Conservation (phyloP, 2,888 invertebrate species). For the Eilema griseolum region DNA sequence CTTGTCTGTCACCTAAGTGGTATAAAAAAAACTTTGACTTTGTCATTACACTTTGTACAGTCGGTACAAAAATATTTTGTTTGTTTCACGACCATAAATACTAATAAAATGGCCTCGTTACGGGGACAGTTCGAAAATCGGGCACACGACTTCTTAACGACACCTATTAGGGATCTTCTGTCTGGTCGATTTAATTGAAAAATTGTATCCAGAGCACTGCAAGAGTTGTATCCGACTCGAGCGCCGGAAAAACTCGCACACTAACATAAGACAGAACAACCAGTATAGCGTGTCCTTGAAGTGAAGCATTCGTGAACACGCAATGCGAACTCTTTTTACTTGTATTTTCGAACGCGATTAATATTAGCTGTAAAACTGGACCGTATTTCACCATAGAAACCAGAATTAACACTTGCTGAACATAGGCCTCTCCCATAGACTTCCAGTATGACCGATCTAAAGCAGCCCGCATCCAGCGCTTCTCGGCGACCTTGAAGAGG, state of each 20-base stretch:
- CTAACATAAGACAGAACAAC: slow-evolving; percentile 11
- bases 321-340: slow-evolving; percentile 27
- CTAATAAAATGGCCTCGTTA: slow-evolving; percentile 85
- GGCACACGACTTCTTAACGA: slow-evolving; percentile 87
- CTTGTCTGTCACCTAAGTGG: too few species aligned
- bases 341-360: slow-evolving; percentile 26
- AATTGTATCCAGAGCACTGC: slow-evolving; percentile 85
- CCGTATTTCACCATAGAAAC: neutral
- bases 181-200: slow-evolving; percentile 87
- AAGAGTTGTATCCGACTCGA: slow-evolving; percentile 84
- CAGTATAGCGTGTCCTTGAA: slow-evolving; percentile 53
- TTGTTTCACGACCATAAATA: slow-evolving; percentile 84
- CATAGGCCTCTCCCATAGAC: too few species aligned
- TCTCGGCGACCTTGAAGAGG: too few species aligned
- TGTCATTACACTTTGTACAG: too few species aligned
- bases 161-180: slow-evolving; percentile 87
- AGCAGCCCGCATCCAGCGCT: too few species aligned
- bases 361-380: slow-evolving; percentile 29
- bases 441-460: too few species aligned
- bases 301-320: slow-evolving; percentile 33
- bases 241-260: slow-evolving; percentile 71
- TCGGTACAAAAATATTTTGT: too few species aligned
- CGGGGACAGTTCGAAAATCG: slow-evolving; percentile 85
- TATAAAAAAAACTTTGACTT: too few species aligned
- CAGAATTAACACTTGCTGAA: neutral